These are phyloP conservation scores for Catocala nupta DNA, from an alignment of 2,888 invertebrate species.

Conservation along the genomic window DNA sequence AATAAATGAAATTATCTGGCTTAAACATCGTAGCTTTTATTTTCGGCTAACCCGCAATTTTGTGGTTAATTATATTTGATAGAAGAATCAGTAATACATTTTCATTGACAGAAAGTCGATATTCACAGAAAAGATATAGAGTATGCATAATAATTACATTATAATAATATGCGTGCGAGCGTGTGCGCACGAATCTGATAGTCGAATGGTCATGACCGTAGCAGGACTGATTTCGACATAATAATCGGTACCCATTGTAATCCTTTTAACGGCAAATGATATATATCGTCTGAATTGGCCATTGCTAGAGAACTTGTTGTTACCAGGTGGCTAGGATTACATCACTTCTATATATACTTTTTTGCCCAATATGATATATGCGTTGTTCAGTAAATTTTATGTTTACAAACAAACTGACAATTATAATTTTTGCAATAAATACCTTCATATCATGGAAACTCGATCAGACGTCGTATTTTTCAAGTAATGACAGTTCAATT, in stretches of 20 bases:
- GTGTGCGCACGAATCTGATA: not conserved
- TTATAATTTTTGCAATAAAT: no score
- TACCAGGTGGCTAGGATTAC: constrained; percentile 26
- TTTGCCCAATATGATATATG: not conserved
- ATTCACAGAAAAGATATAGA: not conserved
- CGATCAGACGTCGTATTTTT: no score
- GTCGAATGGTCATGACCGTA: no score
- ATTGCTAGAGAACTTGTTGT: constrained; percentile 23
- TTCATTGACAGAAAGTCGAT: not conserved
- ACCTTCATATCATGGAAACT: no score
- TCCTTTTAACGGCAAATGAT: constrained; percentile 49
- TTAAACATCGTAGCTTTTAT: constrained; percentile 46
- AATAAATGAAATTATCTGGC: constrained; percentile 41
- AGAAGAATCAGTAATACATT: not conserved
- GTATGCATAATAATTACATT: constrained; percentile 4
- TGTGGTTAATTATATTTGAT: not conserved
- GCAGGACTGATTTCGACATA: constrained; percentile 53
- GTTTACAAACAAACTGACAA: no score
- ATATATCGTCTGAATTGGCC: constrained; percentile 40
- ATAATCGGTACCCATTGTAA: constrained; percentile 56
- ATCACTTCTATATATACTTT: not conserved
- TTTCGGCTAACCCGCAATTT: constrained; percentile 13
- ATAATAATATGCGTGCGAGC: constrained; percentile 17
- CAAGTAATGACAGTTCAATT: no score
- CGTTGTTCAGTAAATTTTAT: no score